Evolutionary conservation across 2,888 invertebrate species (phyloP).

Genomic region (Zaprionus lineosus): DNA sequence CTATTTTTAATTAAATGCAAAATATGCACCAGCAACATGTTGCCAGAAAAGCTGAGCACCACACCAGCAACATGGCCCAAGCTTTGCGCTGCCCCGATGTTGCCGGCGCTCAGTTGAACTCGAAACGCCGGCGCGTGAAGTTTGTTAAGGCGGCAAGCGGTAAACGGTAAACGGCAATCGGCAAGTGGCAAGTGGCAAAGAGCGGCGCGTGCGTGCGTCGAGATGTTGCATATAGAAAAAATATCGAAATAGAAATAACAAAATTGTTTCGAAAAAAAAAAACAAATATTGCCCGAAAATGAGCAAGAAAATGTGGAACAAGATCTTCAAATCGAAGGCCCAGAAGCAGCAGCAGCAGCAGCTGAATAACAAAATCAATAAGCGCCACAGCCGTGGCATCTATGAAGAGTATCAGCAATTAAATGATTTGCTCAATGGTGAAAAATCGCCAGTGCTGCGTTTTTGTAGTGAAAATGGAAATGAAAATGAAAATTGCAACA

Average conservation of each 20-base stretch:
- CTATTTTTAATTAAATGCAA: slow-evolving; percentile 75
- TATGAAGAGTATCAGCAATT: slow-evolving; percentile 80
- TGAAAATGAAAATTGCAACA: slow-evolving; percentile 27
- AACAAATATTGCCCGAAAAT: no score
- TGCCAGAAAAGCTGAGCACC: slow-evolving; percentile 22
- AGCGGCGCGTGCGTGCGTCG: neutral
- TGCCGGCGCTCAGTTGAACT: slow-evolving; percentile 50
- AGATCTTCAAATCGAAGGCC: slow-evolving; percentile 82
- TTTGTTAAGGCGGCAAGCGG: slow-evolving; percentile 21
- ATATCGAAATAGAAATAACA: slow-evolving; percentile 32
- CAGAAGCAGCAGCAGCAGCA: slow-evolving; percentile 68
- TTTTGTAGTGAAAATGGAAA: slow-evolving; percentile 57
- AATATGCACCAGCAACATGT: slow-evolving; percentile 61
- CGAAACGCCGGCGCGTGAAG: slow-evolving; percentile 63
- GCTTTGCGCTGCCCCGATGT: slow-evolving; percentile 16
- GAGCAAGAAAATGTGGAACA: slow-evolving; percentile 83
- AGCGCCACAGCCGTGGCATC: slow-evolving; percentile 77
- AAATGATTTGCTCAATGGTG: slow-evolving; percentile 59
- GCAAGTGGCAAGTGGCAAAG: slow-evolving; percentile 5
- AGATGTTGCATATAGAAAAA: slow-evolving; percentile 40
- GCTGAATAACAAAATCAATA: slow-evolving; percentile 61
- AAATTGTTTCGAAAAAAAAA: no score
- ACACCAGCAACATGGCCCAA: slow-evolving; percentile 10
- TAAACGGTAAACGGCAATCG: no score
- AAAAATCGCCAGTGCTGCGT: slow-evolving; percentile 44